Base-by-base conservation (phyloP, 2,888 invertebrate species). In the Eupsilia transversa region DNA sequence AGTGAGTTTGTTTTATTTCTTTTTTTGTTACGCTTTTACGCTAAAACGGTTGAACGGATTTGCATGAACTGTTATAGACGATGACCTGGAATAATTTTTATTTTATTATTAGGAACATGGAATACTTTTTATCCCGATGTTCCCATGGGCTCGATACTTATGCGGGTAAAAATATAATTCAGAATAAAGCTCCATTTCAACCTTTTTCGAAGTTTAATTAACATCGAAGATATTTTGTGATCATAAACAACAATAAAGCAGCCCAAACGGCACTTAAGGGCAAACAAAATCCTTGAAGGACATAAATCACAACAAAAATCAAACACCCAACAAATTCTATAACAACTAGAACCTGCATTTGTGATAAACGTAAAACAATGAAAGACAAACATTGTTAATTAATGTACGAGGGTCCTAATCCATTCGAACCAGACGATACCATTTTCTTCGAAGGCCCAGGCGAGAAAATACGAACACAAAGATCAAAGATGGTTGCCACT, bases 401-500 rank as follows among this genome's bases (percentile, higher is more conserved):
- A 80, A 87, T 80, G 69, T 73, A 78, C 74, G 65, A 57, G 61
- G 70, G 72, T 49, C 60, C 52, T 84, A 82, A 89, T 88, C 80
- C 83, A 87, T 87, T 87, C 77, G 70, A 52, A 76, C 70, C 75
- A 85, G 83, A 85, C 75, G 78, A 81, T 78, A 85, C 85, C 77
- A 67, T 82, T 77, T 82, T 80, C 73, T 72, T n/a, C 30, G 68
- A 69, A 80, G 67, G 69, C 65, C 68, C 72, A 79, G 74, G 80
- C 77, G 82, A 83, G 85, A 85, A 84, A 85, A 87, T 85, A 84
- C 79, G 78, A 79, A 72, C 79, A 72, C 80, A 75, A 79, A 86
- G 85, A 86, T 86, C 79, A 74, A 60, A 85, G 75, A 89, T 85
- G 85, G 82, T 78, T 76, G 81, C 83, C 91, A 90, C 91, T 91